phyloP scores from a whole-genome alignment of 2,888 invertebrate species.

The Spisula solida region DNA sequence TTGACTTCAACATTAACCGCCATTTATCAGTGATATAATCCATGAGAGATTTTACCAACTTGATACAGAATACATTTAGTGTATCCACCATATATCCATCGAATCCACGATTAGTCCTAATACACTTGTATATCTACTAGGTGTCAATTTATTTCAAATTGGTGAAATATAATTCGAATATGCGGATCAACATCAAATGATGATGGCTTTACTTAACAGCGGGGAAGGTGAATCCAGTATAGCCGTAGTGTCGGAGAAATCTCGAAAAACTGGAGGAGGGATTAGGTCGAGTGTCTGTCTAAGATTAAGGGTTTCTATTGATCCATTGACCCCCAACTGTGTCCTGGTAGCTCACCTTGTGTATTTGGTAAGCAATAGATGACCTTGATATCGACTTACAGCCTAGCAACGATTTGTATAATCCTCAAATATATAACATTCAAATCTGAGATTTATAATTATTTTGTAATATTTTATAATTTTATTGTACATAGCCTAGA shows the following conservation, averaged over 20 bases:
- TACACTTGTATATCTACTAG: constrained; percentile 49
- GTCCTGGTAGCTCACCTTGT: not conserved
- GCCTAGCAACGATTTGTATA: constrained; percentile 12
- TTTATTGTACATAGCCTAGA: not conserved
- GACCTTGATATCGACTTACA: not conserved
- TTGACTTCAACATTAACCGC: not conserved
- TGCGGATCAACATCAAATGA: constrained; percentile 55
- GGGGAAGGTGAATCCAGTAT: constrained; percentile 29
- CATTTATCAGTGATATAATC: constrained; percentile 36
- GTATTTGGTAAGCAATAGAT: not conserved
- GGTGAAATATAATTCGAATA: constrained; percentile 52
- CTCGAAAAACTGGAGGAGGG: constrained; percentile 16
- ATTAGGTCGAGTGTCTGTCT: not conserved
- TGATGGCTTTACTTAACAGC: constrained; percentile 41
- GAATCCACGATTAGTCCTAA: constrained; percentile 42
- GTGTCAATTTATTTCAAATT: constrained; percentile 56
- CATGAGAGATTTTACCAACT: not conserved
- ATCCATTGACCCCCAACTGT: constrained; percentile 25
- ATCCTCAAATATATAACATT: not conserved
- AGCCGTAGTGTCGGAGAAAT: constrained; percentile 22
- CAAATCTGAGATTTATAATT: not conserved
- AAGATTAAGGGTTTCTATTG: not conserved
- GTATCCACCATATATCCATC: constrained; percentile 32
- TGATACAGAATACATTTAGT: constrained; percentile 26
- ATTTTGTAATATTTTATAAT: not conserved